A percentile compares a stretch with the other conserved stretches of the same genome.
These are phyloP conservation scores for Physocephala rufipes DNA, from an alignment of 2,888 invertebrate genomes.

Conservation along the genomic window DNA sequence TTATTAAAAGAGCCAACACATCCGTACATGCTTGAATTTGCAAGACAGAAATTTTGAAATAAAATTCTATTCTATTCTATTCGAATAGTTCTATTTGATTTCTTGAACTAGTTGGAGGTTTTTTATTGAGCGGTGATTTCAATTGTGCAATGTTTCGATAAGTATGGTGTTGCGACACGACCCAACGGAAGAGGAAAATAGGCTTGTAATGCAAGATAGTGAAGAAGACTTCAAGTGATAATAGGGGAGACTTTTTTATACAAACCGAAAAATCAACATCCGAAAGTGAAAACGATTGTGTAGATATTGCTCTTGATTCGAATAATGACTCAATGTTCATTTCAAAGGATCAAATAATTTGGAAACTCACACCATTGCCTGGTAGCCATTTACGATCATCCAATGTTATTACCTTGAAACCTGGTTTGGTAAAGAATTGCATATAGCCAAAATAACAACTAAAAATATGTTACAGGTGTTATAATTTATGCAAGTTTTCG, in stretches of 20 bases:
- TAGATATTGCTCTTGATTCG: slow-evolving; percentile 9
- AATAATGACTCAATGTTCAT: slow-evolving; percentile 13
- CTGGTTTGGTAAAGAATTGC: slow-evolving; percentile 13
- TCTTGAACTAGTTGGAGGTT: not conserved
- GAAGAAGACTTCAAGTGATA: slow-evolving; percentile 13
- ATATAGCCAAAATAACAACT: not conserved
- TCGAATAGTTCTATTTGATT: slow-evolving; percentile 8
- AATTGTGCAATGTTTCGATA: slow-evolving; percentile 14
- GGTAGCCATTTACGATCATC: slow-evolving; percentile 9
- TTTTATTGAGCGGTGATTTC: slow-evolving; percentile 12
- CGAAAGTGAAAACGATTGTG: slow-evolving; percentile 8
- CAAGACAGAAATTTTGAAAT: too few species aligned
- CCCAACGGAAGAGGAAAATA: slow-evolving; percentile 3
- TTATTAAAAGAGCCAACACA: too few species aligned
- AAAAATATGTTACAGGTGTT: slow-evolving; percentile 16
- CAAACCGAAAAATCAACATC: slow-evolving; percentile 2
- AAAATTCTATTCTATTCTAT: too few species aligned
- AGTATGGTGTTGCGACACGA: slow-evolving; percentile 10
- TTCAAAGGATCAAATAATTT: slow-evolving; percentile 13
- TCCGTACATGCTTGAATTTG: too few species aligned
- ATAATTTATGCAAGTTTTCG: slow-evolving; percentile 6
- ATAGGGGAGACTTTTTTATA: slow-evolving; percentile 1
- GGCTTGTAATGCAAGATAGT: slow-evolving; percentile 10
- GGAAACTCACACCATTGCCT: slow-evolving; percentile 8
- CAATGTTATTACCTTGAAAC: slow-evolving; percentile 15